Base-by-base conservation (phyloP, 2,113 vertebrate genomes). In the Agelaius phoeniceus region DNA sequence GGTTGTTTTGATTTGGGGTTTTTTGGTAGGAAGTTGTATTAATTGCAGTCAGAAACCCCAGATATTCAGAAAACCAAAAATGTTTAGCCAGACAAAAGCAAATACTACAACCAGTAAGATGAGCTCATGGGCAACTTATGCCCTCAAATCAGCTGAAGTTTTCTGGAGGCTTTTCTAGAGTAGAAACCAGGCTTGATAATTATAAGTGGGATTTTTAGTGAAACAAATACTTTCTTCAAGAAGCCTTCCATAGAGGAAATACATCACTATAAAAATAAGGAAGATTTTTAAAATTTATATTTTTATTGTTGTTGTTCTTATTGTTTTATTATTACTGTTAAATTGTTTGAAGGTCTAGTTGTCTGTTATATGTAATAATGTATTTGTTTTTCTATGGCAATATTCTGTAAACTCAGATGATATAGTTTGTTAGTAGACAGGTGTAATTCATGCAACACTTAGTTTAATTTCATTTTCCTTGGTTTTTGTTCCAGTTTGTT, bases 1-100 rank as follows among this genome's bases (percentile, higher is more conserved):
- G 13, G 2, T 44, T 71, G 13, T 17, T 55, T 79, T 55, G 5
- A 1, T 71, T 31, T 24, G 6, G 19, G 1, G 0, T 14, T 66
- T 33, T 68, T 61, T 35, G 1, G 15, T 49, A 65, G 7, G 11
- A 73, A 69, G 6, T 3, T 35, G 4, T 24, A 69, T 43, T 39
- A 44, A 7, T 43, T 78, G 13, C 18, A 59, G 21, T 26, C 16
- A 31, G 23, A 74, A 65, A 79, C 6, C 2, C 1, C 11, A 44
- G 9, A 28, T 39, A 49, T 9, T 44, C 31, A 10, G 4, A 39
- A 83, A 65, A 3, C 5, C 9, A 54, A 20, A 73, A 68, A 13
- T 10, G 2, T 59, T 83, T 74, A 49, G 2, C 13, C 37, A 65
- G 10, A 48, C 1, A 12, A 54, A 68, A 65, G 4, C 4, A 79